Percentiles rank a stretch among this genome's conserved stretches.
Conservation (phyloP, 2,797 vertebrate genomes). For the Bovichtus variegatus region DNA sequence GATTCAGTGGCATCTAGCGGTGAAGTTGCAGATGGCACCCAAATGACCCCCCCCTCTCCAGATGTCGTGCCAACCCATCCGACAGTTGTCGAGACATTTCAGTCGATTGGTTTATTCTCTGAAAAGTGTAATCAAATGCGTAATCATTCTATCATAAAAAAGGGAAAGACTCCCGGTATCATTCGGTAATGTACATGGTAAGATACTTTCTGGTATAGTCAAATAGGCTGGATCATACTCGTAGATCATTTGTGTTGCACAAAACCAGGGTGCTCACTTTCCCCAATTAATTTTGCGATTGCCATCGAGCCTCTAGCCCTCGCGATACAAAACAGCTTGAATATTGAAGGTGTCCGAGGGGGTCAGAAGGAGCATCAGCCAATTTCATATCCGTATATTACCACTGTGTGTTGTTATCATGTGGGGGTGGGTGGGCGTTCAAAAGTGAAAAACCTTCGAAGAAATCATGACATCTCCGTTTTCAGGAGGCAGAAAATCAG, state of each 20-base stretch:
- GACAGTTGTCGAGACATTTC: too few relatives aligned
- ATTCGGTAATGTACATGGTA: background rate
- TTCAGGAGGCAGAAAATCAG: background rate
- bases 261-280: background rate
- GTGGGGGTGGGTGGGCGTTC: background rate
- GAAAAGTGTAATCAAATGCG: background rate
- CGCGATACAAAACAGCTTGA: background rate
- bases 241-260: too few relatives aligned
- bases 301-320: background rate
- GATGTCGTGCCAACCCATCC: too few relatives aligned
- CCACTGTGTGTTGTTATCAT: too few relatives aligned
- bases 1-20: too few relatives aligned
- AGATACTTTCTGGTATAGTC: background rate
- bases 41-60: too few relatives aligned
- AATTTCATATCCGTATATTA: background rate
- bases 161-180: background rate
- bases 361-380: background rate
- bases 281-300: background rate
- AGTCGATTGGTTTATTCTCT: too few relatives aligned
- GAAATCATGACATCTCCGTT: background rate
- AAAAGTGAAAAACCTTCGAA: background rate
- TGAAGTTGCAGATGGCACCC: too few relatives aligned
- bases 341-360: background rate
- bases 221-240: background rate
- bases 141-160: too few relatives aligned